Base-by-base conservation (phyloP, 2,888 invertebrate genomes). In the Auanema sp. region DNA sequence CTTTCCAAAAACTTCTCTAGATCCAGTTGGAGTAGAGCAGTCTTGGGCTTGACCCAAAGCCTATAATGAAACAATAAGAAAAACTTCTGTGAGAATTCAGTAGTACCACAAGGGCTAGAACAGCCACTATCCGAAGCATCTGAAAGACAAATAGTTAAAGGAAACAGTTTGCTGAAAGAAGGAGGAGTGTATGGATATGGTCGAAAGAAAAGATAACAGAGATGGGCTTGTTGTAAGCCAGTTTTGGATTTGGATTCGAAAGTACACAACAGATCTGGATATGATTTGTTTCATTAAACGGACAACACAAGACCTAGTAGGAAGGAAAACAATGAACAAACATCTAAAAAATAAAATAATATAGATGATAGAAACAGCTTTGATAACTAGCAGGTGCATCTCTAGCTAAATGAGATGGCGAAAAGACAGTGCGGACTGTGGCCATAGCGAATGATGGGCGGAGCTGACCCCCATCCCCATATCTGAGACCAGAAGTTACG, bases 1-100 rank as follows among this genome's bases (percentile, higher is more conserved):
- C 16, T 60, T 64, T 21, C 81, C 79, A 58, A 82, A 78, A 10
- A 73, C 60, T 42, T 71, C 69, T 23, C 71, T 66, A 3, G 76
- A 76, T 40, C 67, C 74, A 41, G 67, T 65, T 12, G 72, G 68
- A 12, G 71, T 56, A 4, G 71, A 70, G 60, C 77, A 77, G 50
- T 76, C 76, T 64, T 77, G 77, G 8, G 71, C 71, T 40, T 55
- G 25, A 55, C 59, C 69, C 23, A 66, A n/a, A 62, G 62, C 44
- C 58, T 64, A 41, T 21, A 65, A 55, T 43, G 43, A 16, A 47
- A 40, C 3, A 43, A 21, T 41, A 10, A 40, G 14, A 16, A 6
- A 6, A 3, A 18, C 43, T 3, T 41, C 5, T 41, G 12, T 42
- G 11, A 3, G 41, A 21, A 16, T 16, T 11, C 12, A 16, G 0